These are phyloP conservation scores for Eupsilia transversa DNA, from an alignment of 2,888 invertebrate genomes.

Conservation along the genomic window DNA sequence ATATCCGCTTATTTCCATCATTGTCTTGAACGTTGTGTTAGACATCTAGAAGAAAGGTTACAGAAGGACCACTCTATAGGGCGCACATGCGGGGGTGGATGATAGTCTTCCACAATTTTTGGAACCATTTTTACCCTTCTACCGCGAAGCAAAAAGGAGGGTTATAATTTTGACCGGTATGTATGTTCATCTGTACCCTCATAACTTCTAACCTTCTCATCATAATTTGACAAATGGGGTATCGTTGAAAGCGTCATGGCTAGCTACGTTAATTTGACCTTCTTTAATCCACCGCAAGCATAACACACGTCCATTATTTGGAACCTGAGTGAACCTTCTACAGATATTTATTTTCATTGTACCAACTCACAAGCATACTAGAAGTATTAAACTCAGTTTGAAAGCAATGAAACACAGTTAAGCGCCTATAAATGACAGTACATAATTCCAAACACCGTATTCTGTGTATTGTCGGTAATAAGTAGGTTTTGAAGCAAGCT, in stretches of 20 bases:
- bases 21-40: conserved; percentile 30
- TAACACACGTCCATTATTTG: neutral
- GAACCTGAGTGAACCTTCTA: conserved; percentile 26
- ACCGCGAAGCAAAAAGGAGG: too few species aligned
- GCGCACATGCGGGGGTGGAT: too few species aligned
- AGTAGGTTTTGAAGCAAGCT: conserved; percentile 31
- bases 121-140: too few species aligned
- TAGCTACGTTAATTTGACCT: too few species aligned
- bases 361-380: conserved; percentile 8
- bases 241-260: too few species aligned
- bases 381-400: conserved; percentile 28
- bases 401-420: conserved; percentile 42
- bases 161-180: too few species aligned
- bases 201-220: too few species aligned
- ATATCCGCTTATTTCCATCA: conserved; percentile 50
- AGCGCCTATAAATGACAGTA: conserved; percentile 41
- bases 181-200: too few species aligned
- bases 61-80: conserved; percentile 17
- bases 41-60: neutral
- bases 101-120: too few species aligned
- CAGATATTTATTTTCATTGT: neutral
- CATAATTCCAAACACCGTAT: conserved; percentile 12
- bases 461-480: conserved; percentile 12
- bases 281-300: neutral
- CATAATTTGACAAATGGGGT: too few species aligned